Evolutionary conservation across 1,140 invertebrate species (phyloP).

Genomic region (Oscheius sp.): DNA sequence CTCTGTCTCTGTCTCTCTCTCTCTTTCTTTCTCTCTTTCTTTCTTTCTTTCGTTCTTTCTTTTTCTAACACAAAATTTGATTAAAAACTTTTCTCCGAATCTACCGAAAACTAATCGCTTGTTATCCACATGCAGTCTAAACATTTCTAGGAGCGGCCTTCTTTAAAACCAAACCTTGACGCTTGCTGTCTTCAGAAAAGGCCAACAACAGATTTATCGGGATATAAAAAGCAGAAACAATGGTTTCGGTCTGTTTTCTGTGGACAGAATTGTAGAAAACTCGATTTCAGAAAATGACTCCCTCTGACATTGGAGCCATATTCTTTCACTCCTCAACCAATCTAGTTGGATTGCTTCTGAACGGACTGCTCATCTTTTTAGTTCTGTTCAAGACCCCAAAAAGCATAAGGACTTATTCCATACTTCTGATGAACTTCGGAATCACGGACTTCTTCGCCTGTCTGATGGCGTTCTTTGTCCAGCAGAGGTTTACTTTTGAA

Average conservation of each 20-base stretch:
- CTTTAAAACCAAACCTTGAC: neutral
- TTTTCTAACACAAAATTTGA: neutral
- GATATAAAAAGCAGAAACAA: no score
- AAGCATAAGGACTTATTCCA: conserved; percentile 21
- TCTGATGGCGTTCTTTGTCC: conserved; percentile 16
- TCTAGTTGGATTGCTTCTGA: neutral
- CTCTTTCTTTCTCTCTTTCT: neutral
- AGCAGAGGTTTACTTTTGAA: neutral
- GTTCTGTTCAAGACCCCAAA: conserved; percentile 14
- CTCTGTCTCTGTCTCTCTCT: neutral
- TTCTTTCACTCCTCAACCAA: neutral
- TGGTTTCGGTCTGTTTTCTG: neutral
- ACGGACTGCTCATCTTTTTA: neutral
- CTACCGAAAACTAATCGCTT: neutral
- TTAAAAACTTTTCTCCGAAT: neutral
- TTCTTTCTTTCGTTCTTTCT: neutral
- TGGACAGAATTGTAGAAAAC: neutral
- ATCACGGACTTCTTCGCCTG: conserved; percentile 22
- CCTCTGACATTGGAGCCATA: neutral
- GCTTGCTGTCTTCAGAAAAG: no score
- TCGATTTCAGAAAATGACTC: neutral
- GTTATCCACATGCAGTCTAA: neutral
- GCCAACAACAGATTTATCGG: no score
- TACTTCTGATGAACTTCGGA: conserved; percentile 22
- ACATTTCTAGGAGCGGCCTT: neutral